phyloP scores from a whole-genome alignment of 2,113 vertebrate genomes.

The Lipophrys pholis region DNA sequence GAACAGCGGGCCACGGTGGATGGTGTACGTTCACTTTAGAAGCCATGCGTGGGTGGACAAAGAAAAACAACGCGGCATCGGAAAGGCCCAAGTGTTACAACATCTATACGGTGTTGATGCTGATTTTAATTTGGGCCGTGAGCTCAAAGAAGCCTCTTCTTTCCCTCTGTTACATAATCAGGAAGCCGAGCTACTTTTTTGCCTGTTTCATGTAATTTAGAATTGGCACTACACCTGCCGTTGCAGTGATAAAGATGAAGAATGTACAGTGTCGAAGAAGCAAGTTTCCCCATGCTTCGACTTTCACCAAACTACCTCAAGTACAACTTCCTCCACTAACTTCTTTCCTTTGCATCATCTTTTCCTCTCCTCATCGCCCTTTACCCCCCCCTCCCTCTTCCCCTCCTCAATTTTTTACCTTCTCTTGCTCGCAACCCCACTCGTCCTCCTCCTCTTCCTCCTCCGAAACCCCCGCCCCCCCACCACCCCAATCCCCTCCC shows the following conservation, averaged over 20 bases:
- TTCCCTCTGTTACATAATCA: conserved; percentile 47
- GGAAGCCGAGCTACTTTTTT: conserved; percentile 17
- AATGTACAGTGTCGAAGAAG: conserved; percentile 18
- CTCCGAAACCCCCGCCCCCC: neutral
- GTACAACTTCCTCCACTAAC: conserved; percentile 45
- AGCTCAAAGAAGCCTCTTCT: conserved; percentile 51
- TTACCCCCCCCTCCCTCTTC: neutral
- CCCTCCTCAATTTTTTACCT: conserved; percentile 4
- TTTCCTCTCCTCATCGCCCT: conserved; percentile 9
- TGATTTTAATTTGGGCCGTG: conserved; percentile 55
- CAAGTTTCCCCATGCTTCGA: conserved; percentile 20
- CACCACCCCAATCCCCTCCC: neutral
- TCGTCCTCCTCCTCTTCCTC: neutral
- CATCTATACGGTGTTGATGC: conserved; percentile 19
- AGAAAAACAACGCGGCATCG: conserved; percentile 48
- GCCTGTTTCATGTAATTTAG: conserved; percentile 11
- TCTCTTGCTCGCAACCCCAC: conserved; percentile 17
- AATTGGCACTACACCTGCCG: conserved; percentile 30
- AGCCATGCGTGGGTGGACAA: conserved; percentile 45
- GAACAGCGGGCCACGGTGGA: conserved; percentile 7
- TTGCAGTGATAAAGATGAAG: conserved; percentile 20
- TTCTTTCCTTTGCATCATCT: conserved; percentile 48
- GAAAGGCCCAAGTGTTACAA: conserved; percentile 35
- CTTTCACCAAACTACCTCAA: conserved; percentile 44
- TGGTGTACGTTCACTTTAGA: conserved; percentile 38